Base-by-base conservation (phyloP, 2,113 vertebrate species). In the Etheostoma cragini region DNA sequence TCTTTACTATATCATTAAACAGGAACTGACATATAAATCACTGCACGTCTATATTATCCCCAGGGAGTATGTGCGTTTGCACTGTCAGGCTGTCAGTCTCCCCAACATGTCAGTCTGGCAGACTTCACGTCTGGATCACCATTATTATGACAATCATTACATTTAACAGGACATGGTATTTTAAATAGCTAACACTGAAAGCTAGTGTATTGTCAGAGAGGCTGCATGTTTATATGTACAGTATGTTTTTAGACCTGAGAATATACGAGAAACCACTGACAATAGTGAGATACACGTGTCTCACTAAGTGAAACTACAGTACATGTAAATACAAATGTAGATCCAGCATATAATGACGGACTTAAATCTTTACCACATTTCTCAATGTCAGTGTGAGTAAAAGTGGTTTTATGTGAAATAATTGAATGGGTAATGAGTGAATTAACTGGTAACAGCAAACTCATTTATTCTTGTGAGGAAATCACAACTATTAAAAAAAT, bases 1-100 rank as follows among this genome's bases (percentile, higher is more conserved):
- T 87, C 47, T 91, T 85, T 90, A 76, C 69, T 84, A 87, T 90
- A 76, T 91, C 80, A 93, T 92, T 92, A 86, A 90, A 91, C 67
- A 68, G 58, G 66, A 80, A 78, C 87, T 88, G 87, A 83, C 91
- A 84, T 78, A 82, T 81, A 86, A 89, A 92, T 90, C 83, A 81
- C 56, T 64, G 64, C 82, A 38, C 78, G 87, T 79, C 82, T 81
- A 74, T 74, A 82, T 86, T 88, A 91, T 88, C 84, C 84, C 76
- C 78, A 69, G 72, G 75, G 84, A 87, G 75, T 72, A 83, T 87
- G 63, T 66, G 49, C 79, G 66, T 87, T 81, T 77, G 73, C 77
- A 82, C 82, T 76, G 88, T 86, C 86, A 82, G 79, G 82, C 73
- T 88, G 80, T 83, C 73, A 86, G 80, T 84, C 70, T 88, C 80